A percentile compares a stretch with the other conserved stretches of the same genome.
phyloP scores from a whole-genome alignment of 2,113 vertebrate genomes.

The Bothrops jararaca region DNA sequence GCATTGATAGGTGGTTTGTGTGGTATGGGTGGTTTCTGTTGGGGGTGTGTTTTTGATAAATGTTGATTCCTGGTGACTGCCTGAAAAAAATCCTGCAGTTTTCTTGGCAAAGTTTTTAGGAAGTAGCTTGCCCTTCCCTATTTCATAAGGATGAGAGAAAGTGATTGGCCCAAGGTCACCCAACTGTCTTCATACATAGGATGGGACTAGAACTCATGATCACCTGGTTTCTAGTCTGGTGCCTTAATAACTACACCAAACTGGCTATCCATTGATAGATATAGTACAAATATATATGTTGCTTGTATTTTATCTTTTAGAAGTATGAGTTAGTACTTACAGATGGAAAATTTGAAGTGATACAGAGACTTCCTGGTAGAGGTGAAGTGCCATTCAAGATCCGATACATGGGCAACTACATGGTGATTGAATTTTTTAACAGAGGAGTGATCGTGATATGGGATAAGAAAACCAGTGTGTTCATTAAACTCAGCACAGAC shows the following conservation, averaged over 20 bases:
- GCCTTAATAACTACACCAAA: not conserved
- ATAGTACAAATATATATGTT: not conserved
- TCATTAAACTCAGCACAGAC: conserved; percentile 78
- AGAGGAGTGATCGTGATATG: conserved; percentile 85
- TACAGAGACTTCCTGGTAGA: conserved; percentile 59
- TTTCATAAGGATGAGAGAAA: not conserved
- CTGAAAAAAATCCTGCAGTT: not conserved
- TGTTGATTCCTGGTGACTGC: not conserved
- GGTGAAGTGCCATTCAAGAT: conserved; percentile 70
- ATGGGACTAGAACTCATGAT: not conserved
- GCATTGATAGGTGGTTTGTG: not conserved
- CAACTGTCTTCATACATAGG: not conserved
- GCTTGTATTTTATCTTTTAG: conserved; percentile 57
- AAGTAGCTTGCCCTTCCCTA: not conserved
- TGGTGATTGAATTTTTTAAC: conserved; percentile 75
- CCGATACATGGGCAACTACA: conserved; percentile 83
- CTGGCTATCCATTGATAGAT: not conserved
- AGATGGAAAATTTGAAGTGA: conserved; percentile 75
- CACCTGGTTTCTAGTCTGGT: not conserved
- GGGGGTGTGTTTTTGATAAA: not conserved
- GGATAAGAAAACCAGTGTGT: conserved; percentile 90
- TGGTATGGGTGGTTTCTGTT: not conserved
- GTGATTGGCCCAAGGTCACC: not conserved
- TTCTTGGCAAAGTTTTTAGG: not conserved
- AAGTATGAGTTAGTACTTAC: conserved; percentile 81